A percentile compares a stretch with the other conserved stretches of the same genome.
Evolutionary conservation across 1,140 invertebrate genomes (phyloP).

Genomic region (Apis florea): DNA sequence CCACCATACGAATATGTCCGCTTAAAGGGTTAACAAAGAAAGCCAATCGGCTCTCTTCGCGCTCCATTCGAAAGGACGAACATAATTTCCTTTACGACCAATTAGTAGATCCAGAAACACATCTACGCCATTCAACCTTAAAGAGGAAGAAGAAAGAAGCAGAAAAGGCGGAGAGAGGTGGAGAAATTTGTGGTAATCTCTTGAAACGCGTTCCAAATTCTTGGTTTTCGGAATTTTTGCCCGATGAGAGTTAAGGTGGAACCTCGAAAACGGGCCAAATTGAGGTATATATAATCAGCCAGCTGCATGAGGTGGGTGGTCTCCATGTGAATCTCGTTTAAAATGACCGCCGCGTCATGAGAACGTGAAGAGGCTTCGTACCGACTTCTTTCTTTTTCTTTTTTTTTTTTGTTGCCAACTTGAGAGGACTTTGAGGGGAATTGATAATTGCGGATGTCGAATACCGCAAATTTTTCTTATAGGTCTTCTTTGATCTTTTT

Average conservation of each 20-base stretch:
- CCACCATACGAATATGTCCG: too few relatives aligned
- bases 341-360: slow-evolving; percentile 76
- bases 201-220: slow-evolving; percentile 56
- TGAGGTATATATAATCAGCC: slow-evolving; percentile 67
- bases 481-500: neutral
- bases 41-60: neutral
- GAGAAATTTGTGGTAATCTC: slow-evolving; percentile 45
- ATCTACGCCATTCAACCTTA: slow-evolving; percentile 42
- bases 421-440: neutral
- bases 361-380: slow-evolving; percentile 65
- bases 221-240: slow-evolving; percentile 33
- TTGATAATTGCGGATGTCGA: slow-evolving; percentile 42
- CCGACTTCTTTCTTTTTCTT: neutral
- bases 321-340: slow-evolving; percentile 67
- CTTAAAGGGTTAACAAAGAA: too few relatives aligned
- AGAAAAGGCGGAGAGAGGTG: neutral
- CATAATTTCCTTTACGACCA: slow-evolving; percentile 70
- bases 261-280: slow-evolving; percentile 50
- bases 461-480: slow-evolving; percentile 12
- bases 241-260: slow-evolving; percentile 15
- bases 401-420: neutral
- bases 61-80: slow-evolving; percentile 34
- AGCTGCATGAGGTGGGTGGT: slow-evolving; percentile 76
- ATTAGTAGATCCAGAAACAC: slow-evolving; percentile 69
- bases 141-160: neutral